phyloP scores from a whole-genome alignment of 1,140 invertebrate genomes.

The Formica selysi region DNA sequence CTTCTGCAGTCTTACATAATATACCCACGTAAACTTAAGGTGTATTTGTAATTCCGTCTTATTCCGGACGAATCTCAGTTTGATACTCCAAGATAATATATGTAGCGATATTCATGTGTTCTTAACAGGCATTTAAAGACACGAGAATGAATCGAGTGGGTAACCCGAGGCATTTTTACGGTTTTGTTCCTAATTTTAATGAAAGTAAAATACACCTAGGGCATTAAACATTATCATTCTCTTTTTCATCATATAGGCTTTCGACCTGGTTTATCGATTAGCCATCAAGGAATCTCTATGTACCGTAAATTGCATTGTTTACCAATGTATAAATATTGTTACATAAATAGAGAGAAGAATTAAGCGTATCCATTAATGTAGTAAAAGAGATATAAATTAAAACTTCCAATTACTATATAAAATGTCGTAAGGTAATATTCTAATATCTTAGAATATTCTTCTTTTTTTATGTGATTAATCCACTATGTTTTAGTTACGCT shows the following conservation, averaged over 20 bases:
- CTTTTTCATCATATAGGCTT: constrained; percentile 9
- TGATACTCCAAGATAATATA: constrained; percentile 72
- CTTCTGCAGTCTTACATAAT: constrained; percentile 89
- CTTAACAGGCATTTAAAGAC: constrained; percentile 74
- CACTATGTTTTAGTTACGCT: constrained; percentile 22
- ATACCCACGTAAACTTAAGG: constrained; percentile 67
- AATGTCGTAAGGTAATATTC: constrained; percentile 47
- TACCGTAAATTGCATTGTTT: constrained; percentile 52
- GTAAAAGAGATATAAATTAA: constrained; percentile 32
- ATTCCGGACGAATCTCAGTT: constrained; percentile 71
- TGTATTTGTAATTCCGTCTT: constrained; percentile 19
- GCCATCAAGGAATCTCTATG: constrained; percentile 12
- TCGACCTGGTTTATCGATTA: neutral
- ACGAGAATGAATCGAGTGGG: constrained; percentile 28
- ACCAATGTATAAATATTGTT: constrained; percentile 49
- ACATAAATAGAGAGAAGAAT: constrained; percentile 23
- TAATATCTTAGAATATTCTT: constrained; percentile 47
- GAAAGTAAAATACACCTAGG: constrained; percentile 55
- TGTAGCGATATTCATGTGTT: constrained; percentile 69
- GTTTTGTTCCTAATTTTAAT: constrained; percentile 76
- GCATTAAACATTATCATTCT: constrained; percentile 49
- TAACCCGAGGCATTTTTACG: constrained; percentile 68
- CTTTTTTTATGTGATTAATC: constrained; percentile 56
- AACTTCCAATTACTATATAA: constrained; percentile 29
- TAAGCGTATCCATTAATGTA: constrained; percentile 40